Percentiles rank a stretch among this genome's conserved stretches.
Evolutionary conservation across 2,113 vertebrate genomes (phyloP).

Genomic region (Hemichromis elongatus): DNA sequence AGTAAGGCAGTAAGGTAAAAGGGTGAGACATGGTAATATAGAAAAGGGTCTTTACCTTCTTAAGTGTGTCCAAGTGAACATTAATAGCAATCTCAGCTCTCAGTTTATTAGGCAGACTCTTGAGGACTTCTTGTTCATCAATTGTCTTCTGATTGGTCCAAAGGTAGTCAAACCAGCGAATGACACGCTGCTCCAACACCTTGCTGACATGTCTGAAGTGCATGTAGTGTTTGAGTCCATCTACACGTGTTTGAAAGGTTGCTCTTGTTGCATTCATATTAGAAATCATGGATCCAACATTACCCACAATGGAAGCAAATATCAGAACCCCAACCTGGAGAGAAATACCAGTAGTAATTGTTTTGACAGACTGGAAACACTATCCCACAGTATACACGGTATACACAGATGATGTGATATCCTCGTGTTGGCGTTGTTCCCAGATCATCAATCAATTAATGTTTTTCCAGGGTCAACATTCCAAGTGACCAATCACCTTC

Average conservation of each 20-base stretch:
- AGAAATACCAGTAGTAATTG: neutral
- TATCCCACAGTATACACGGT: neutral
- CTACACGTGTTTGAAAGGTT: constrained; percentile 87
- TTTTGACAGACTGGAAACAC: neutral
- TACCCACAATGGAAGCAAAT: constrained; percentile 96
- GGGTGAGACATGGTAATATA: neutral
- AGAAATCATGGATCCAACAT: constrained; percentile 95
- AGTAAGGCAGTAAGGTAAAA: neutral
- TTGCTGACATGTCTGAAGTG: constrained; percentile 94
- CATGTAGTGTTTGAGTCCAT: constrained; percentile 95
- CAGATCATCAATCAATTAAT: too few relatives aligned
- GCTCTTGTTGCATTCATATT: constrained; percentile 94
- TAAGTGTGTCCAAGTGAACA: constrained; percentile 91
- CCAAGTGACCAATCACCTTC: too few relatives aligned
- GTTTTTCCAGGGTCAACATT: too few relatives aligned
- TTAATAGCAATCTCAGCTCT: constrained; percentile 96
- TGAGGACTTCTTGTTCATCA: constrained; percentile 88
- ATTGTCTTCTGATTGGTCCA: constrained; percentile 94
- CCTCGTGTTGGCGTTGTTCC: too few relatives aligned
- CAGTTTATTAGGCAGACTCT: constrained; percentile 89
- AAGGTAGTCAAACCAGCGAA: constrained; percentile 95
- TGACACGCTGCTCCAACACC: constrained; percentile 89
- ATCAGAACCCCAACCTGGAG: constrained; percentile 84
- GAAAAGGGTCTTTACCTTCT: constrained; percentile 71
- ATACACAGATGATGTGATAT: too few relatives aligned